Evolutionary conservation across 2,888 invertebrate genomes (phyloP).

Genomic region (Caenorhabditis plicata): DNA sequence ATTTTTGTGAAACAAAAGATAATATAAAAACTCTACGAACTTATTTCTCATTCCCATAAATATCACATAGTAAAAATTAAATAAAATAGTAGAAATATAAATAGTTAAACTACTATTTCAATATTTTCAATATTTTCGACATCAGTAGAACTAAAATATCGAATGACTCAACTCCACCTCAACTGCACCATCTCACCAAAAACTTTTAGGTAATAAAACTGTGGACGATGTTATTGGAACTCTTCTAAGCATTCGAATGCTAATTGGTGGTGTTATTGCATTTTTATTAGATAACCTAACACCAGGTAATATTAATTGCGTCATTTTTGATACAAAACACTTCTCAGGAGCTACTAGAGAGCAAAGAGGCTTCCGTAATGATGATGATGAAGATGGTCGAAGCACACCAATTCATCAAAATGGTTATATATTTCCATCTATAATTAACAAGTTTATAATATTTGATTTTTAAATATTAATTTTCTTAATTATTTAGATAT

Average conservation of each 20-base stretch:
- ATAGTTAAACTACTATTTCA: too few relatives aligned
- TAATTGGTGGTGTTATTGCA: constrained; percentile 68
- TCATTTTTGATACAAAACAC: too few relatives aligned
- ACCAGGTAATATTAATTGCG: constrained; percentile 9
- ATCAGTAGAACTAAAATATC: too few relatives aligned
- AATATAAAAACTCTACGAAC: too few relatives aligned
- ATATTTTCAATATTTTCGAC: too few relatives aligned
- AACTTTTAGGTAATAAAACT: constrained; percentile 12
- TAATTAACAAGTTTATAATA: constrained; percentile 10
- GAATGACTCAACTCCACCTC: too few relatives aligned
- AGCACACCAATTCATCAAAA: constrained; percentile 8
- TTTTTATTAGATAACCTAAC: constrained; percentile 66
- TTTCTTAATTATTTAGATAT: constrained; percentile 14
- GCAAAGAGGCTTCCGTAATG: constrained; percentile 20
- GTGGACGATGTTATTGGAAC: constrained; percentile 54
- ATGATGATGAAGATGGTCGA: constrained; percentile 2
- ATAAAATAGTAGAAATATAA: too few relatives aligned
- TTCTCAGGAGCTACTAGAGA: constrained; percentile 11
- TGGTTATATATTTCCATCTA: constrained; percentile 21
- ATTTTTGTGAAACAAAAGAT: too few relatives aligned
- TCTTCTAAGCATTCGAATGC: constrained; percentile 57
- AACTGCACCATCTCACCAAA: background rate
- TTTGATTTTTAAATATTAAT: too few relatives aligned
- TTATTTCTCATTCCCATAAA: too few relatives aligned
- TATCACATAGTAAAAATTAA: too few relatives aligned